phyloP scores from a whole-genome alignment of 2,797 vertebrate species.

The Platalea minor region DNA sequence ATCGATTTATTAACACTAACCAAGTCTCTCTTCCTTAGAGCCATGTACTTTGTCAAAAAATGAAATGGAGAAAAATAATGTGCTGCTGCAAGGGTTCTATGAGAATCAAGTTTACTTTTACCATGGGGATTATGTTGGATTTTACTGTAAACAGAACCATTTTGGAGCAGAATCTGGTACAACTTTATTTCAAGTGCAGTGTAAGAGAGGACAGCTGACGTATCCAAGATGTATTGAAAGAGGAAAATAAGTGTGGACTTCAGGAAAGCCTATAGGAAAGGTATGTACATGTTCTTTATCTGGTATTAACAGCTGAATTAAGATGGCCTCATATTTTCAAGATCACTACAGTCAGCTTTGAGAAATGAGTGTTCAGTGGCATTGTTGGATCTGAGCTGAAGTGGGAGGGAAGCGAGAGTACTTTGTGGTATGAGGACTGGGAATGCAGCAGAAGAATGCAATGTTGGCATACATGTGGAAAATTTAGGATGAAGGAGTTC shows the following conservation, averaged over 20 bases:
- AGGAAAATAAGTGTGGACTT: conserved; percentile 22
- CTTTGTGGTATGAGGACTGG: not conserved
- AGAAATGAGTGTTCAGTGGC: not conserved
- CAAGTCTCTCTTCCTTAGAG: conserved; percentile 45
- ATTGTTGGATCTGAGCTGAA: not conserved
- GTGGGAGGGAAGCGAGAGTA: not conserved
- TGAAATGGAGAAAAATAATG: conserved; percentile 74
- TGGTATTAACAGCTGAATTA: not conserved
- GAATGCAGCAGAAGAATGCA: not conserved
- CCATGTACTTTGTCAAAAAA: conserved; percentile 73
- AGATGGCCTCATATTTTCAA: not conserved
- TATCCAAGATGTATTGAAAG: conserved; percentile 72
- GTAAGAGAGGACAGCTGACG: conserved; percentile 63
- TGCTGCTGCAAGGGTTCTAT: conserved; percentile 70
- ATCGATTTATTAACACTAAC: not conserved
- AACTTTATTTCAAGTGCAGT: conserved; percentile 70
- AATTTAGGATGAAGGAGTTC: not conserved
- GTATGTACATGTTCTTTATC: not conserved
- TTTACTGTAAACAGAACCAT: conserved; percentile 70
- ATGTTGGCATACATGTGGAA: rapidly evolving
- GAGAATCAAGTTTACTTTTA: conserved; percentile 68
- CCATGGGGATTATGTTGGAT: conserved; percentile 77
- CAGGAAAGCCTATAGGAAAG: not conserved
- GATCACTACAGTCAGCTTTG: not conserved
- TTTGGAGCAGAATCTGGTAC: not conserved